Conservation (phyloP, 2,797 vertebrate species). For the Cephalopachus bancanus region DNA sequence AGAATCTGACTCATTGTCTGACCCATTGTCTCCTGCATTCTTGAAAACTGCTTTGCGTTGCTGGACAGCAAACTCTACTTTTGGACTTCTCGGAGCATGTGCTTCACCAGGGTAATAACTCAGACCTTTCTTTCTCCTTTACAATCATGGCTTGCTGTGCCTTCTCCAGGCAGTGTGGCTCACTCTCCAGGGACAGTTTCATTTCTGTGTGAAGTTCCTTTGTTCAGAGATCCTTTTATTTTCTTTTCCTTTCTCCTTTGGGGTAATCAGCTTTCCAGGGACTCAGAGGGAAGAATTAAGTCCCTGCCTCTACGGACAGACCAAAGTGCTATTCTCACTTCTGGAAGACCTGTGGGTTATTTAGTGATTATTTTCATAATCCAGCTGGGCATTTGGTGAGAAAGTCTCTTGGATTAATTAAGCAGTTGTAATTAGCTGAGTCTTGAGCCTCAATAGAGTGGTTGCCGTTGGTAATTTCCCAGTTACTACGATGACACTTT, state of each 20-base stretch:
- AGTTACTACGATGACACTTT: conserved; percentile 36
- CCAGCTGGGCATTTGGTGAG: conserved; percentile 61
- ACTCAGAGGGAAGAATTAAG: conserved; percentile 16
- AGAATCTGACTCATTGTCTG: no score
- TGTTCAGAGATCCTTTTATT: not conserved
- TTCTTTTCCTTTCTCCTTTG: not conserved
- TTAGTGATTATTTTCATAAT: conserved; percentile 67
- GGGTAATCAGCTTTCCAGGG: not conserved
- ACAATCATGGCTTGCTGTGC: not conserved
- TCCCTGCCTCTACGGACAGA: conserved; percentile 3
- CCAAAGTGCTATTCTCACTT: conserved; percentile 20
- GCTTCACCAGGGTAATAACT: not conserved
- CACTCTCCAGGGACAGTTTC: not conserved
- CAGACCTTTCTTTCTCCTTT: not conserved
- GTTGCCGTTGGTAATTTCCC: conserved; percentile 67
- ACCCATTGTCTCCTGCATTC: not conserved
- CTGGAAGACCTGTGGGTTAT: conserved; percentile 66
- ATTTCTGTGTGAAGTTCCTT: not conserved
- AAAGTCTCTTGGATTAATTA: conserved; percentile 73
- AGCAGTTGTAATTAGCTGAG: conserved; percentile 67
- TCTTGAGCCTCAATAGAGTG: conserved; percentile 34
- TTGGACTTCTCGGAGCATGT: not conserved
- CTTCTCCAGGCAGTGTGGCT: conserved; percentile 7
- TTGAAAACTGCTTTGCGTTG: not conserved
- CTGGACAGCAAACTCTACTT: not conserved